Evolutionary conservation across 2,113 vertebrate genomes (phyloP).

Genomic region (Trogon melanurus): DNA sequence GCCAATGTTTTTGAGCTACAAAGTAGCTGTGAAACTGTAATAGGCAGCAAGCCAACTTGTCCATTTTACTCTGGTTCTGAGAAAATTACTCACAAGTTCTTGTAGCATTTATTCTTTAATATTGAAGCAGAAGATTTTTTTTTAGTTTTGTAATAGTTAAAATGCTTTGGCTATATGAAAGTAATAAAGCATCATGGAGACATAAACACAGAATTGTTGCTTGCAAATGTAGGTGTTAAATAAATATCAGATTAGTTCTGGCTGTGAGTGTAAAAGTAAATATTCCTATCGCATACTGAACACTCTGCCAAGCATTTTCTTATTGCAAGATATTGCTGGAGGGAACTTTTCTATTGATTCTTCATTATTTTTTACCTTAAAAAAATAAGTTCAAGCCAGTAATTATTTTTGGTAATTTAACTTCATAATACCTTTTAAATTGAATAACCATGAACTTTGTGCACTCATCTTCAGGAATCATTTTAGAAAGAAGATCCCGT

Average conservation of each 20-base stretch:
- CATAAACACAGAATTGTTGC: not conserved
- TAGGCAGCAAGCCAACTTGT: not conserved
- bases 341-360: not conserved
- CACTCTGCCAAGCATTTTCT: not conserved
- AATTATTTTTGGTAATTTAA: not conserved
- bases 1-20: not conserved
- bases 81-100: not conserved
- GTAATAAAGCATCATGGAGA: not conserved
- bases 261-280: not conserved
- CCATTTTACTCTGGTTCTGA: not conserved
- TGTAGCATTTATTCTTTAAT: not conserved
- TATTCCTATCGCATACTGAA: not conserved
- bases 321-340: not conserved
- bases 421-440: not conserved
- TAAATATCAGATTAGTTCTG: conserved; percentile 41
- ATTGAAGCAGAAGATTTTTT: not conserved
- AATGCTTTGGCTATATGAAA: not conserved
- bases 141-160: not conserved
- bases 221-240: not conserved
- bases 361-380: not conserved
- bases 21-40: not conserved
- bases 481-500: not conserved
- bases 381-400: not conserved
- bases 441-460: not conserved
- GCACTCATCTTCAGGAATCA: not conserved